Evolutionary conservation across 2,113 vertebrate genomes (phyloP).

Genomic region (Microtus pennsylvanicus): DNA sequence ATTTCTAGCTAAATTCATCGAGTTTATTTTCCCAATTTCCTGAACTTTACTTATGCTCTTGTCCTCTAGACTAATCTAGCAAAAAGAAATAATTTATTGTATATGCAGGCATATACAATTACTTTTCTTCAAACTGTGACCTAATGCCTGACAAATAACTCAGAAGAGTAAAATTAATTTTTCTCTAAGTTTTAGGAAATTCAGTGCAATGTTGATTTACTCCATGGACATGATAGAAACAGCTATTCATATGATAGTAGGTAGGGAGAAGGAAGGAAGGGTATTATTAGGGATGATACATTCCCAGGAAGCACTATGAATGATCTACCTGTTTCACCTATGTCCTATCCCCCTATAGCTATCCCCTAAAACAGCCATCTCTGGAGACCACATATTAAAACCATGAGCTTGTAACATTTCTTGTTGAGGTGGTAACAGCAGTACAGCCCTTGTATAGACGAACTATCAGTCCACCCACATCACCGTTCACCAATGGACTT

Average conservation of each 20-base stretch:
- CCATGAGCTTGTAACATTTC: not conserved
- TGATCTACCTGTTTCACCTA: no score
- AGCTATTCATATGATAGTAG: not conserved
- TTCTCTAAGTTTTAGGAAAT: not conserved
- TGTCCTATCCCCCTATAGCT: no score
- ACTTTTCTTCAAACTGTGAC: not conserved
- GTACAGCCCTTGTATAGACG: rapidly evolving
- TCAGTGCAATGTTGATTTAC: not conserved
- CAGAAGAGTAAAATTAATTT: not conserved
- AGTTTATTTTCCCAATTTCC: not conserved
- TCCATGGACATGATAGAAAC: not conserved
- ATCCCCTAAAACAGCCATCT: not conserved
- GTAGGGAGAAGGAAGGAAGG: not conserved
- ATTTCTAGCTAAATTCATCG: not conserved
- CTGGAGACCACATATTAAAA: not conserved
- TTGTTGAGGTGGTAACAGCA: not conserved
- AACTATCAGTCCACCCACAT: not conserved
- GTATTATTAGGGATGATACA: not conserved
- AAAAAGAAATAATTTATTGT: not conserved
- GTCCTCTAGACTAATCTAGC: not conserved
- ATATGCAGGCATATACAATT: not conserved
- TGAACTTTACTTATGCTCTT: not conserved
- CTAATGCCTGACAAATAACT: not conserved
- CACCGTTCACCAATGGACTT: not conserved
- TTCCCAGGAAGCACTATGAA: not conserved